Evolutionary conservation across 2,888 invertebrate genomes (phyloP).

Genomic region (Cenopis cana): DNA sequence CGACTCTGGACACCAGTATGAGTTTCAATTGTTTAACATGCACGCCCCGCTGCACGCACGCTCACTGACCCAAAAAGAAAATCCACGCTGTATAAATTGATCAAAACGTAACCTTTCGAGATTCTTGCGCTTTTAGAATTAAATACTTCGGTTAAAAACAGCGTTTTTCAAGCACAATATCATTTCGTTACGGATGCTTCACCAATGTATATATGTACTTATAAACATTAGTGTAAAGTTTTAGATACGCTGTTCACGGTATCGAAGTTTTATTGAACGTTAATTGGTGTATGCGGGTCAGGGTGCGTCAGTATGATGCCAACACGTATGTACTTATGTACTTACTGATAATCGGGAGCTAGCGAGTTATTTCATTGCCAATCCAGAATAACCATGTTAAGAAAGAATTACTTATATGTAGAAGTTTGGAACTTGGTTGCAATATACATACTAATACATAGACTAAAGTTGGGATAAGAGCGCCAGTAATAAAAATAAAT

Average conservation of each 20-base stretch:
- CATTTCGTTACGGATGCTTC: not conserved
- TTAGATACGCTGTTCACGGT: constrained; percentile 46
- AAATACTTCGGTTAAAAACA: too few relatives aligned
- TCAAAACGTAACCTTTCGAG: not conserved
- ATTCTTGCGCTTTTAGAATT: not conserved
- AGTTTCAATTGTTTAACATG: too few relatives aligned
- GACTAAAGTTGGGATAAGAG: too few relatives aligned
- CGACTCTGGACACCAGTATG: too few relatives aligned
- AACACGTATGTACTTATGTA: too few relatives aligned
- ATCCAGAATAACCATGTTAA: not conserved
- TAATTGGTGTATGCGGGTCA: constrained; percentile 71
- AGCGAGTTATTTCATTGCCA: not conserved
- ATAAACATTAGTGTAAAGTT: constrained; percentile 18
- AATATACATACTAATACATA: too few relatives aligned
- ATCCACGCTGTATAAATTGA: too few relatives aligned
- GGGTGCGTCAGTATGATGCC: constrained; percentile 56
- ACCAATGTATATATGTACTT: not conserved
- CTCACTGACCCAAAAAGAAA: too few relatives aligned
- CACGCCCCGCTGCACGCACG: too few relatives aligned
- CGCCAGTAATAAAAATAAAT: too few relatives aligned
- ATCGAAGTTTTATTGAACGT: constrained; percentile 65
- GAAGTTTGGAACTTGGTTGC: too few relatives aligned
- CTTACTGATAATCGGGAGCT: constrained; percentile 6
- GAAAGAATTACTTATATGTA: too few relatives aligned
- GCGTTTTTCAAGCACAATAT: not conserved